Evolutionary conservation across 1,140 invertebrate species (phyloP), one percentile per base, ranked within the genome.

Genomic region (Pomacea maculata): DNA sequence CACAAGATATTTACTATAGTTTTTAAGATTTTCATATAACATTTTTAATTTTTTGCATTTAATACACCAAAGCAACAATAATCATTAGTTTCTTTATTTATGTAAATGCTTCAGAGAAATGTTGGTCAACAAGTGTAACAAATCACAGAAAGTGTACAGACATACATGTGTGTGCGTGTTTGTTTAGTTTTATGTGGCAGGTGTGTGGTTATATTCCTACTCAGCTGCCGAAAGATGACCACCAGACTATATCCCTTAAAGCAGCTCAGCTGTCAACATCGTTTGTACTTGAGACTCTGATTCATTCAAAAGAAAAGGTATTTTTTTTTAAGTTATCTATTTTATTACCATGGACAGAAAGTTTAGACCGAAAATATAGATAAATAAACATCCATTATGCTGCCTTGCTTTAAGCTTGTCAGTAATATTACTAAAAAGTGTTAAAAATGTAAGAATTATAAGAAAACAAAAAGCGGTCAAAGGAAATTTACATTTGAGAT

Each of bases 241-340:
- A 86, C 45, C 94, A 95, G 2, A 95, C 96, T 84, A 94, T 97
- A 54, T 95, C 95, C 0, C 94, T 97, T 83, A 94, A 96, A 84
- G 89, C 96, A 1, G 96, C 96, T 0, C 95, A 97, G 84, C 92
- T 99, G 12, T 96, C 96, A 3, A 96, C 96, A 0, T 96, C 96
- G 0, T 99, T 99, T 92, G 97, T 98, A 83, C 95, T 98, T 79
- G 97, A 98, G 92, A 98, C 97, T 0, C 96, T 98, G 85, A 98
- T 99, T 90, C 97, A 98, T 90, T 96, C 97, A 29, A 98, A 98
- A 92, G 97, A 99, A 91, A 98, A 98, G 93, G 95, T 95, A 90
- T 85, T 61, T 80, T 19, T 19, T 67, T 45, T 45, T 45, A 45
- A 45, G 34, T 17, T 19, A 1, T 64, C 25, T 8, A 21, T 78